A percentile compares a stretch with the other conserved stretches of the same genome.
Evolutionary conservation across 1,140 invertebrate species (phyloP).

Genomic region (Drosophila fuyamai): DNA sequence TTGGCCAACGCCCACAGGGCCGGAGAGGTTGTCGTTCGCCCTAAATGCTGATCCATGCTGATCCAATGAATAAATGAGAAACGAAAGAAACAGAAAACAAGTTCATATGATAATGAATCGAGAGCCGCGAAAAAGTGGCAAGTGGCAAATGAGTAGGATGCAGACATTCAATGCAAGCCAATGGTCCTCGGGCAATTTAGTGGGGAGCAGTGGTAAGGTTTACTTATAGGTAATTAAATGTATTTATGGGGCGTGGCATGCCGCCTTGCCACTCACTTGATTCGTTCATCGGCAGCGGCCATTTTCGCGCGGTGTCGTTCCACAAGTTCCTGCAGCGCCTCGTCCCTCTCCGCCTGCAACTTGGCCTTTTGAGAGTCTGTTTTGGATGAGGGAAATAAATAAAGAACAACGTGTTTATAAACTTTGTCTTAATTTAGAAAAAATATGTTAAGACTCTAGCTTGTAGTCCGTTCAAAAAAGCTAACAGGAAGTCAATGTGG

Average conservation of each 20-base stretch:
- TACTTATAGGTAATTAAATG: neutral
- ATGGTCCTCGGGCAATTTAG: neutral
- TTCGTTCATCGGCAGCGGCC: constrained; percentile 84
- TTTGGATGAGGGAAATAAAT: neutral
- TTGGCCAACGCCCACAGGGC: constrained; percentile 69
- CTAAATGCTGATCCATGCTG: constrained; percentile 58
- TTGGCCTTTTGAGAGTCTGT: constrained; percentile 86
- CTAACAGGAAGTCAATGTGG: too few species aligned
- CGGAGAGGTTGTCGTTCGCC: constrained; percentile 41
- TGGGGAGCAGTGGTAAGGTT: neutral
- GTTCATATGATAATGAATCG: constrained; percentile 14
- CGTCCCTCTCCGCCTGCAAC: constrained; percentile 86
- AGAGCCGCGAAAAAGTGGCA: neutral
- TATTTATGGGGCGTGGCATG: neutral
- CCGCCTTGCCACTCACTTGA: constrained; percentile 72
- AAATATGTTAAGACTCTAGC: too few species aligned
- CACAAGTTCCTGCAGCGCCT: constrained; percentile 85
- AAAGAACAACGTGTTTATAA: too few species aligned
- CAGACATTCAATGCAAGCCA: constrained; percentile 36
- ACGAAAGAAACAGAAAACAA: constrained; percentile 45
- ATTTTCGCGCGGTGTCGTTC: constrained; percentile 86
- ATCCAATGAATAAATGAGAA: constrained; percentile 39
- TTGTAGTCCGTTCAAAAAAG: too few species aligned
- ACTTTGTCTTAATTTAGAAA: too few species aligned
- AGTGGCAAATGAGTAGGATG: constrained; percentile 10